Conservation (phyloP, 23 tunicate genomes). For the Trididemnum miniatum region DNA sequence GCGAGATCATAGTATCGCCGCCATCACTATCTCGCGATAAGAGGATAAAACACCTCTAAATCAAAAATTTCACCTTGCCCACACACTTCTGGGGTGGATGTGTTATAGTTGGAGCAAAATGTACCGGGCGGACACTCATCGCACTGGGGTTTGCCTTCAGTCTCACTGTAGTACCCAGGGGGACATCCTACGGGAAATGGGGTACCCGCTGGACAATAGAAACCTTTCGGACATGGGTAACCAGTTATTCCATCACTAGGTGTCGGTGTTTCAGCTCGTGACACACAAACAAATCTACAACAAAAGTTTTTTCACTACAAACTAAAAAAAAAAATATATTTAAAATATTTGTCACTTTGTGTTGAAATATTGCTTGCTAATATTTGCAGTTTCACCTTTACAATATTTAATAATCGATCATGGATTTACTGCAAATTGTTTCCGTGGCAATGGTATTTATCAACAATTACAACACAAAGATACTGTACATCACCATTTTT, state of each 20-base stretch:
- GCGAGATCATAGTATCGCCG: too few species aligned
- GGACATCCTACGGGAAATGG: constrained; percentile 57
- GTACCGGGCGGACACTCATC: constrained; percentile 50
- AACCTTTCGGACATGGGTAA: constrained; percentile 90
- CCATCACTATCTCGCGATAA: too few species aligned
- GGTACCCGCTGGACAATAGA: constrained; percentile 76
- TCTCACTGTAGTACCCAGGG: constrained; percentile 74
- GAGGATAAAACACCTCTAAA: background rate
- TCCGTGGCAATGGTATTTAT: too few species aligned
- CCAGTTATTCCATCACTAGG: constrained; percentile 82
- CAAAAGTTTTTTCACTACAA: too few species aligned
- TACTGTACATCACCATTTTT: too few species aligned
- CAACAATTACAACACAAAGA: too few species aligned
- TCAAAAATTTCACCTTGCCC: constrained; percentile 34
- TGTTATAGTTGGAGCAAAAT: constrained; percentile 57
- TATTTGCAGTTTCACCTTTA: too few species aligned
- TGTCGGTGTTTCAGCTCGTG: constrained; percentile 31
- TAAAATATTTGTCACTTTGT: too few species aligned
- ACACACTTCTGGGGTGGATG: constrained; percentile 45
- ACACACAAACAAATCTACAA: constrained; percentile 82
- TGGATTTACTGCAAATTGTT: too few species aligned
- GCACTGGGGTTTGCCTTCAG: constrained; percentile 33
- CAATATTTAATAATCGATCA: too few species aligned
- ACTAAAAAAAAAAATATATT: too few species aligned
- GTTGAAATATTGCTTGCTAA: too few species aligned